These are phyloP conservation scores for Bembecia ichneumoniformis DNA, from an alignment of 2,888 invertebrate genomes.

Conservation along the genomic window DNA sequence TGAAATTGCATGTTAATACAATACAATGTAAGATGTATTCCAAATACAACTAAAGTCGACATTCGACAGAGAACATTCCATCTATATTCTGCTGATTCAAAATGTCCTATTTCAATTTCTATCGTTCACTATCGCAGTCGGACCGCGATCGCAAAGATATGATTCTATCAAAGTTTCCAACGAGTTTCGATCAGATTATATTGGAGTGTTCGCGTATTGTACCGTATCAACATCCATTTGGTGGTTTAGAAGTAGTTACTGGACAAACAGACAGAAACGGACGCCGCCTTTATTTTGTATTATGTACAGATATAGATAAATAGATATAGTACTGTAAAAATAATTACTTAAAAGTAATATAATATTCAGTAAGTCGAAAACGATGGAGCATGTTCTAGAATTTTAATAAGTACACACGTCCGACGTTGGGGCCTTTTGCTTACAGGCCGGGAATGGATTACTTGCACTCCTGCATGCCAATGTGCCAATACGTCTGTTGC, in stretches of 20 bases:
- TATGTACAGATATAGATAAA: no score
- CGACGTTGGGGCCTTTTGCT: not conserved
- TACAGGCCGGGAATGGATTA: not conserved
- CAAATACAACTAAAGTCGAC: no score
- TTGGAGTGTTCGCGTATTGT: not conserved
- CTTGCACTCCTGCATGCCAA: not conserved
- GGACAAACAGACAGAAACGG: no score
- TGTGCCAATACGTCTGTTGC: not conserved
- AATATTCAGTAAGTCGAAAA: not conserved
- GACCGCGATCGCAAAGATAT: not conserved
- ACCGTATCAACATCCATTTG: no score
- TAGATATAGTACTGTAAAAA: no score
- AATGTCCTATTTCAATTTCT: not conserved
- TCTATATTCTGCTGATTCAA: not conserved
- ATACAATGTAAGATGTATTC: no score
- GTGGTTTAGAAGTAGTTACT: no score
- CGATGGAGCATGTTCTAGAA: not conserved
- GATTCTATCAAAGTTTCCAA: not conserved
- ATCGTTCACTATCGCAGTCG: not conserved
- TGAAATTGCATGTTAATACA: no score
- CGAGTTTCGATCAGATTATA: not conserved
- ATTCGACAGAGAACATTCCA: no score
- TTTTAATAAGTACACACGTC: not conserved
- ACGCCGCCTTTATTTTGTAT: no score
- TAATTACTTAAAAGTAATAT: no score